phyloP scores from a whole-genome alignment of 1,140 invertebrate genomes.

The Galendromus occidentalis region DNA sequence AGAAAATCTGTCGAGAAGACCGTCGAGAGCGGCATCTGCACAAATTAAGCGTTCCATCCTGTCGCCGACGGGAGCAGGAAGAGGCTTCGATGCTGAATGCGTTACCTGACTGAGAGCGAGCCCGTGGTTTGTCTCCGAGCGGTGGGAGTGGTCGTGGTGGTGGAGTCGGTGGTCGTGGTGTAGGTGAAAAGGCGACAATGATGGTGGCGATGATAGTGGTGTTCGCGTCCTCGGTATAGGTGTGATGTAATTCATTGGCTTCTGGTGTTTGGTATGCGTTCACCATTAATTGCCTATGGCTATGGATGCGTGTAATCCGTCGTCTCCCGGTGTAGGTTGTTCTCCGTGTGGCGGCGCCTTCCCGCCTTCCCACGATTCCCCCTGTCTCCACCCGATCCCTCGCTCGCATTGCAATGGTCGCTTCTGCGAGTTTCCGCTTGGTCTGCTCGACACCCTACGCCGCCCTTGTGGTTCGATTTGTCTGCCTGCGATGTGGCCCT shows the following conservation, averaged over 20 bases:
- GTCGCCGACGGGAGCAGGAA: no score
- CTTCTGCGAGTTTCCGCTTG: no score
- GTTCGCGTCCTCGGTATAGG: background rate
- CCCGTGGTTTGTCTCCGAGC: no score
- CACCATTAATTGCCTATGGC: conserved; percentile 10
- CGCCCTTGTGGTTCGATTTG: no score
- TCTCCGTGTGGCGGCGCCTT: background rate
- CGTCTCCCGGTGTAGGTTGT: background rate
- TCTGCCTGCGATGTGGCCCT: no score
- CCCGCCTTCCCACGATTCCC: background rate
- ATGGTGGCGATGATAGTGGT: background rate
- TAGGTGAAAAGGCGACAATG: background rate
- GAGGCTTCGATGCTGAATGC: no score
- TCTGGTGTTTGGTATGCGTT: background rate
- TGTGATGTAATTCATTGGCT: background rate
- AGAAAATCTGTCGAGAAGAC: no score
- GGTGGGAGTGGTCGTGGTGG: background rate
- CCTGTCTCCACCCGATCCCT: background rate
- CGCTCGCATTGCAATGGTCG: no score
- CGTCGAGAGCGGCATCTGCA: no score
- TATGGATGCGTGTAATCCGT: conserved; percentile 11
- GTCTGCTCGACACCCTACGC: no score
- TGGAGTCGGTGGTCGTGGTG: background rate
- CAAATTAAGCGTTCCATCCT: no score
- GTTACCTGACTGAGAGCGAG: no score